Evolutionary conservation across 2,888 invertebrate species (phyloP), one percentile per base, ranked within the genome.

Genomic region (Actias luna): DNA sequence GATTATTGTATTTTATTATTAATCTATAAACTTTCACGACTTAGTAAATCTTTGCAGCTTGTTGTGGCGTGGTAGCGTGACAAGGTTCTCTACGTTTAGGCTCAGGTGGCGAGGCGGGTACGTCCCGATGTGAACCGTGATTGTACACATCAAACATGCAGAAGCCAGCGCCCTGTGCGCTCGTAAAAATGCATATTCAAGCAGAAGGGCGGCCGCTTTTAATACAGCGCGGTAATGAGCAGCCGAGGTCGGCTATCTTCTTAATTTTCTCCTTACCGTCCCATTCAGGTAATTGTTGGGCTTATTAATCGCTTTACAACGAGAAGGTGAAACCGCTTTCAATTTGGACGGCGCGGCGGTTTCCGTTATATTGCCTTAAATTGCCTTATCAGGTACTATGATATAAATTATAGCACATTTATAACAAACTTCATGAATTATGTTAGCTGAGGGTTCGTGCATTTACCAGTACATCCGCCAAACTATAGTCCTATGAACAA

Each of bases 141-240:
- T 92, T 92, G 84, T 72, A 68, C 81, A 71, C 88, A 92, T 92
- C 87, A 92, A 92, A 92, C 78, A 87, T 92, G 86, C 88, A 92
- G 72, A 85, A 85, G 74, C 59, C 66, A 71, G 69, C 79, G 82
- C 87, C 85, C 85, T 70, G 75, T 70, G 67, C 70, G 84, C 83
- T 87, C 92, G 87, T 92, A 92, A 92, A 92, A 92, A 92, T 92
- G 88, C 91, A 92, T 92, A 92, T 91, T 92, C 85, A 88, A 89
- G 79, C 79, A 83, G 82, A 84, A 82, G 83, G 82, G 84, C 75
- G 76, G 77, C 77, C 72, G 86, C 92, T 87, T 92, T 92, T 92
- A 92, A 92, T 92, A 89, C 87, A 73, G 70, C 73, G 70, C 78
- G 65, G 82, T 91, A 92, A 91, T 90, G 89, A 89, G 87, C 84